Base-by-base conservation (phyloP, 2,888 invertebrate species). In the Leptothorax acervorum region DNA sequence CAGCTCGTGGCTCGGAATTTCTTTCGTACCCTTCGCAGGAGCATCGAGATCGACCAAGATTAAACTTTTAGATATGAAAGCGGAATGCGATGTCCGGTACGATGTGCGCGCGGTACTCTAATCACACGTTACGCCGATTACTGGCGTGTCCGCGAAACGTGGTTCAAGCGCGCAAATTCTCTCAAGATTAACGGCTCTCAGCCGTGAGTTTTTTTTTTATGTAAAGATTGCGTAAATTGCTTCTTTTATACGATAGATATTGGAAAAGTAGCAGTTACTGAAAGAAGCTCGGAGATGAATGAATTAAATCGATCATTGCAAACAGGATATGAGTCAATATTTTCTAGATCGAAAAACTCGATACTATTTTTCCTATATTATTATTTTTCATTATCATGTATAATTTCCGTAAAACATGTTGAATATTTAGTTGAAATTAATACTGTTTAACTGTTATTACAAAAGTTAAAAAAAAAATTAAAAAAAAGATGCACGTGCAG, bases 21-120 rank as follows among this genome's bases (percentile, higher is more conserved):
- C 83, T 76, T 84, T 86, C 84, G 48, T 70, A 35, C 42, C 42
- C 57, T 79, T 55, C 83, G 9, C 42, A 11, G 39, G 23, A 55
- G 23, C 15, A 39, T 39, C 51, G 48, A 18, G n/a, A 48, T 57
- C 65, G 28, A 66, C 9, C 66, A 39, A 60, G 63, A 70, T 62
- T 39, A 55, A 63, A 45, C 86, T 68, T 70, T 68, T 70, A 65
- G 65, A 55, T 62, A 74, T 31, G 65, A 71, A 82, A 68, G 53
- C 74, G 73, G 75, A 79, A 74, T 74, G 88, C 74, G 68, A 51
- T 51, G 31, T 51, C 31, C 51, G 66, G 45, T 68, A 28, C 68
- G 68, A 45, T 48, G 28, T 1, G 39, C 55, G 55, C n/a, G 42
- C 18, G 28, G 2, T 66, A 42, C 28, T 74, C 42, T 74, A 60